phyloP scores from a whole-genome alignment of 1,140 invertebrate species.

The Zaprionus vittiger region DNA sequence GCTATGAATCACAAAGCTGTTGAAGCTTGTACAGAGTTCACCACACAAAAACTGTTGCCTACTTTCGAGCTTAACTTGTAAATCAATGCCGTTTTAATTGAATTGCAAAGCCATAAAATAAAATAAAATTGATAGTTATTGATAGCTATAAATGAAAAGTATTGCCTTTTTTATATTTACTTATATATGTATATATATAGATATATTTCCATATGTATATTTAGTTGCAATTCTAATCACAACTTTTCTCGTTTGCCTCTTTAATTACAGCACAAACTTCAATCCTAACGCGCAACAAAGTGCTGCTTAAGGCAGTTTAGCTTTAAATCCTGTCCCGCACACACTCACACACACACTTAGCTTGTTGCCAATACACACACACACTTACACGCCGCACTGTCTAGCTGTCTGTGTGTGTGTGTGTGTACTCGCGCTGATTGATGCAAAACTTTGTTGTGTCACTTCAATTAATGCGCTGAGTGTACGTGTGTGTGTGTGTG shows the following conservation, averaged over 20 bases:
- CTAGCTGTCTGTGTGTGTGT: neutral
- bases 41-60: neutral
- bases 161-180: neutral
- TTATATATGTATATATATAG: neutral
- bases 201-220: neutral
- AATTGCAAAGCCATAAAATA: neutral
- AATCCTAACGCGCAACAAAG: neutral
- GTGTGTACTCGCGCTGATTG: slow-evolving; percentile 25
- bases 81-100: neutral
- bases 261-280: slow-evolving; percentile 14
- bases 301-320: neutral
- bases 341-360: neutral
- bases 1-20: neutral
- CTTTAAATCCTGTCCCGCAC: neutral
- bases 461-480: slow-evolving; percentile 3
- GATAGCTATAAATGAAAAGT: neutral
- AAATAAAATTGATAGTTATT: neutral
- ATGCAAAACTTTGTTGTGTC: slow-evolving; percentile 29
- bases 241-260: neutral
- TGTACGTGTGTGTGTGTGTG: slow-evolving; percentile 1
- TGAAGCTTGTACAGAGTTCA: neutral
- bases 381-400: neutral
- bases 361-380: neutral
- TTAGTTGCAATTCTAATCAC: neutral
- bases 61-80: neutral